Evolutionary conservation across 2,797 vertebrate species (phyloP).

Genomic region (Falco novaeseelandiae): DNA sequence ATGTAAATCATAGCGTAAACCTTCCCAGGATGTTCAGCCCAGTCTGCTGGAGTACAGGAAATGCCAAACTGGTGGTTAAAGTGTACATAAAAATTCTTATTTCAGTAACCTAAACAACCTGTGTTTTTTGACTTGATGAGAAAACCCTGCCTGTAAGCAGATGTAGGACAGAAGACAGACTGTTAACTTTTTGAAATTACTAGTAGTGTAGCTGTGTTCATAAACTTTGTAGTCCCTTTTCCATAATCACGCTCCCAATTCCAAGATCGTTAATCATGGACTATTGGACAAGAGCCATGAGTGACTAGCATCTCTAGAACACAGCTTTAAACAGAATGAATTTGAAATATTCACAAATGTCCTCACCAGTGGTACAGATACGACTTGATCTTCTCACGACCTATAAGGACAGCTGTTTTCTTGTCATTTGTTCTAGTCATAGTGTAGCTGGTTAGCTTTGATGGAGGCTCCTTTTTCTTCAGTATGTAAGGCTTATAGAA

Average conservation of each 20-base stretch:
- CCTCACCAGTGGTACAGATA: not conserved
- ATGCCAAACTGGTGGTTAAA: conserved; percentile 12
- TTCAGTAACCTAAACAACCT: not conserved
- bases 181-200: not conserved
- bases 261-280: not conserved
- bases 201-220: not conserved
- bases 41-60: not conserved
- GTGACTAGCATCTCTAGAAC: not conserved
- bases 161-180: not conserved
- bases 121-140: not conserved
- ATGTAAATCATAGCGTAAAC: not conserved
- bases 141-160: not conserved
- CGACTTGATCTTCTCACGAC: not conserved
- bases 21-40: not conserved
- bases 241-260: not conserved
- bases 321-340: not conserved
- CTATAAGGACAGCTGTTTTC: not conserved
- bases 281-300: not conserved
- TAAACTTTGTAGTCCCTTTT: not conserved
- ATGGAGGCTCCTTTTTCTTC: not conserved
- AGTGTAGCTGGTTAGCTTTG: not conserved
- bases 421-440: not conserved
- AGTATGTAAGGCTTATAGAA: not conserved
- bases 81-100: not conserved
- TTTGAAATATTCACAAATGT: not conserved